phyloP scores from a whole-genome alignment of 2,888 invertebrate species.

The Apodemia hepburni region DNA sequence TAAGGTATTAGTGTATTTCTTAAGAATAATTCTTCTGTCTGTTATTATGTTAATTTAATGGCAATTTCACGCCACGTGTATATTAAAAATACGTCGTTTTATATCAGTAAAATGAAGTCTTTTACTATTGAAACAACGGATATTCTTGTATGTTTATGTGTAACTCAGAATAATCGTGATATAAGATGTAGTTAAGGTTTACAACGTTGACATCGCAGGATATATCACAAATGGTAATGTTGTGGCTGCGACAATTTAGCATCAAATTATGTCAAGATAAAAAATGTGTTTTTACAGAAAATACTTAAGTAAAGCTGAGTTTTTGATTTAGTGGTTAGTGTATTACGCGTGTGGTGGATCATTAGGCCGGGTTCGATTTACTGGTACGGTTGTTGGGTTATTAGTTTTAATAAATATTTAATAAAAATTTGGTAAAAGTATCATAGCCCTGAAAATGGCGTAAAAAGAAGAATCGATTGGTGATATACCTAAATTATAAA shows the following conservation, averaged over 20 bases:
- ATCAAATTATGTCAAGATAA: not conserved
- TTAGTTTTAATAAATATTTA: too few species aligned
- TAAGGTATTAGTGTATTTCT: constrained; percentile 22
- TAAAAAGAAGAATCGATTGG: too few species aligned
- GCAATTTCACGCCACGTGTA: constrained; percentile 17
- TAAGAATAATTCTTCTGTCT: constrained; percentile 21
- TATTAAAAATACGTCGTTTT: constrained; percentile 12
- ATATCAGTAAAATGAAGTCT: constrained; percentile 4
- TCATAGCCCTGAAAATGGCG: too few species aligned
- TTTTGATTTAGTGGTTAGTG: too few species aligned
- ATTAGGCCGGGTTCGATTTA: too few species aligned
- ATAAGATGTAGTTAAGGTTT: not conserved
- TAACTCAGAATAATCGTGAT: constrained; percentile 9
- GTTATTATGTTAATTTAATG: constrained; percentile 24
- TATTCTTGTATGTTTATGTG: constrained; percentile 6
- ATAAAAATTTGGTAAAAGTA: too few species aligned
- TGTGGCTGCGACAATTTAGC: not conserved
- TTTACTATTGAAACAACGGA: constrained; percentile 11
- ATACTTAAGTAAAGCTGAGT: too few species aligned
- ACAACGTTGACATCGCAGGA: not conserved
- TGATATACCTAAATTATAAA: too few species aligned
- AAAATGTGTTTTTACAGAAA: not conserved
- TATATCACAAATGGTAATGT: not conserved
- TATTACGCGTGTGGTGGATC: too few species aligned
- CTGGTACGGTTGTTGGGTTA: too few species aligned